phyloP scores from a whole-genome alignment of 2,797 vertebrate genomes.

The Toxotes lorentzi region DNA sequence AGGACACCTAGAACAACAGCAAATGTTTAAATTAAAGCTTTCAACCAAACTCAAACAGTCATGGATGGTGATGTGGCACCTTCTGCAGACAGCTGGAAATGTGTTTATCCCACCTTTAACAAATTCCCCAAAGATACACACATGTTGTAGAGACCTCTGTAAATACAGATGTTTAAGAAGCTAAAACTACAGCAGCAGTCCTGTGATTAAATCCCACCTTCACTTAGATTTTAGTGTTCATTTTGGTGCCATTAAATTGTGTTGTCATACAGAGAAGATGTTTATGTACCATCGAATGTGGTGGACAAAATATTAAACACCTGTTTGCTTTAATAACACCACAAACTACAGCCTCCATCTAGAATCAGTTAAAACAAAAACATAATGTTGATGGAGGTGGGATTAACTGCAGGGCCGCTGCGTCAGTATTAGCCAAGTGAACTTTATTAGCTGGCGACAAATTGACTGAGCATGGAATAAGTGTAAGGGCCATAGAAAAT shows the following conservation, averaged over 20 bases:
- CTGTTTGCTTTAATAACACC: not conserved
- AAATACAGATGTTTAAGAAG: not conserved
- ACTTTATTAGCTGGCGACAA: not conserved
- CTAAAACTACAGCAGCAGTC: not conserved
- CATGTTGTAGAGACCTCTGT: not conserved
- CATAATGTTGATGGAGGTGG: not conserved
- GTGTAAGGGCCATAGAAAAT: not conserved
- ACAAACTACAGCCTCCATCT: not conserved
- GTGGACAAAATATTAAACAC: not conserved
- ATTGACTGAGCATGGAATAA: not conserved
- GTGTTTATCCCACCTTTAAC: not conserved
- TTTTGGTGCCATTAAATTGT: not conserved
- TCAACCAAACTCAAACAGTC: constrained; percentile 46
- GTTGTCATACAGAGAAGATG: not conserved
- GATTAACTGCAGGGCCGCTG: not conserved
- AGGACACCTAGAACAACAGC: constrained; percentile 66
- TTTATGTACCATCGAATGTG: no score
- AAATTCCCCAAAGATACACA: constrained; percentile 51
- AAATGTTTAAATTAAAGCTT: constrained; percentile 71
- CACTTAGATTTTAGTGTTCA: not conserved
- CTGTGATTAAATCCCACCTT: not conserved
- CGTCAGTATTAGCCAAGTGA: not conserved
- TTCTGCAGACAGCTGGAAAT: constrained; percentile 9
- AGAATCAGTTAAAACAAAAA: not conserved
- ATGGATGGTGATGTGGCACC: constrained; percentile 2